phyloP scores from a whole-genome alignment of 2,113 vertebrate species.

The Oreochromis tanganicae region DNA sequence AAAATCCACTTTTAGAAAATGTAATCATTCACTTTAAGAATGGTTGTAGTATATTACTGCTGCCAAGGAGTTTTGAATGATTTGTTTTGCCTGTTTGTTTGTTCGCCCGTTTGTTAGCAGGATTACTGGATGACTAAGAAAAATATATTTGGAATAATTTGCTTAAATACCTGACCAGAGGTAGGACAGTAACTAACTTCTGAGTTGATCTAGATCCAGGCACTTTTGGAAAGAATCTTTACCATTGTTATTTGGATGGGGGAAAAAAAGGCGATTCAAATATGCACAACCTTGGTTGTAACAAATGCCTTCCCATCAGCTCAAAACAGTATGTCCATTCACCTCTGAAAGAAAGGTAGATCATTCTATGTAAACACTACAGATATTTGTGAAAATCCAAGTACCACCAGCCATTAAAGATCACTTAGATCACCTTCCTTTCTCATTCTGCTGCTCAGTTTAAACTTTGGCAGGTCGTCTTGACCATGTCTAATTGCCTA shows the following conservation, averaged over 20 bases:
- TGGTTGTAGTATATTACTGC: neutral
- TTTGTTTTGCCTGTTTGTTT: neutral
- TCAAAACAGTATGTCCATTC: neutral
- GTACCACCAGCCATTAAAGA: neutral
- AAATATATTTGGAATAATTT: neutral
- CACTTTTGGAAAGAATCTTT: neutral
- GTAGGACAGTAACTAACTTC: neutral
- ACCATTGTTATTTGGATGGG: neutral
- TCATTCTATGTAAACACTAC: neutral
- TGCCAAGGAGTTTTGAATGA: neutral
- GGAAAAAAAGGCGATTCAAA: accelerated
- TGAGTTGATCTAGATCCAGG: neutral
- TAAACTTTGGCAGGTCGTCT: neutral
- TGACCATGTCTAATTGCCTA: neutral
- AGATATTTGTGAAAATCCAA: neutral
- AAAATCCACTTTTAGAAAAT: neutral
- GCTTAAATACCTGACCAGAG: neutral
- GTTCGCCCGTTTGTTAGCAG: neutral
- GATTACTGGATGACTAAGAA: neutral
- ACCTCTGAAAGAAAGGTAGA: neutral
- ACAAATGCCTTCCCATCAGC: neutral
- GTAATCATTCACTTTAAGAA: neutral
- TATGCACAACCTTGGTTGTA: neutral
- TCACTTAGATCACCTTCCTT: neutral
- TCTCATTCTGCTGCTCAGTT: neutral